These are phyloP conservation scores for Paedocypris micromegethes DNA, from an alignment of 2,797 vertebrate genomes.

Conservation along the genomic window DNA sequence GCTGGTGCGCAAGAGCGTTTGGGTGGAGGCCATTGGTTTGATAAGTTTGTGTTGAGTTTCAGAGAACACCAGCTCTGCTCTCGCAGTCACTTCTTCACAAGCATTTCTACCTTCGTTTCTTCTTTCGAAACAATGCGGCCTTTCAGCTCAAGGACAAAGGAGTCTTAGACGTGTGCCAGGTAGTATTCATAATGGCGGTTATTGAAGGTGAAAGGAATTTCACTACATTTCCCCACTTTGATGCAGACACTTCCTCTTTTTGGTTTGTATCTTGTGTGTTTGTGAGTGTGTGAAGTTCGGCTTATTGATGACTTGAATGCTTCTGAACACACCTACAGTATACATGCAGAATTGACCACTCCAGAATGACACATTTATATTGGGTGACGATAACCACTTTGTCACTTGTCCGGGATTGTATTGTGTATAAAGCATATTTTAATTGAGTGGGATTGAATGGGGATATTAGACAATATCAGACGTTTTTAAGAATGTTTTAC, in stretches of 20 bases:
- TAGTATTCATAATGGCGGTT: slow-evolving; percentile 55
- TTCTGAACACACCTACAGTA: too few species aligned
- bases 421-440: too few species aligned
- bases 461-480: too few species aligned
- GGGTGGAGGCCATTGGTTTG: slow-evolving; percentile 50
- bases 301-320: too few species aligned
- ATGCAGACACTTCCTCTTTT: slow-evolving; percentile 50
- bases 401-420: too few species aligned
- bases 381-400: too few species aligned
- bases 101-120: slow-evolving; percentile 50
- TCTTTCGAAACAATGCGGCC: slow-evolving; percentile 38
- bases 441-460: too few species aligned
- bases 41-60: slow-evolving; percentile 44
- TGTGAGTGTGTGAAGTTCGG: neutral
- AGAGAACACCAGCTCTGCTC: slow-evolving; percentile 43
- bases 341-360: too few species aligned
- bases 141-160: slow-evolving; percentile 47
- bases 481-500: too few species aligned
- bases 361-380: too few species aligned
- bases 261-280: slow-evolving; percentile 32
- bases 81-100: slow-evolving; percentile 42
- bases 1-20: slow-evolving; percentile 32
- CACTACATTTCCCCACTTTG: slow-evolving; percentile 45
- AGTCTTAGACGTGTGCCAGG: slow-evolving; percentile 49
- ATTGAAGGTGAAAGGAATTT: slow-evolving; percentile 54